Percentiles rank a stretch among this genome's conserved stretches.
These are phyloP conservation scores for Gobio occitaniae DNA, from an alignment of 2,797 vertebrate genomes.

Conservation along the genomic window DNA sequence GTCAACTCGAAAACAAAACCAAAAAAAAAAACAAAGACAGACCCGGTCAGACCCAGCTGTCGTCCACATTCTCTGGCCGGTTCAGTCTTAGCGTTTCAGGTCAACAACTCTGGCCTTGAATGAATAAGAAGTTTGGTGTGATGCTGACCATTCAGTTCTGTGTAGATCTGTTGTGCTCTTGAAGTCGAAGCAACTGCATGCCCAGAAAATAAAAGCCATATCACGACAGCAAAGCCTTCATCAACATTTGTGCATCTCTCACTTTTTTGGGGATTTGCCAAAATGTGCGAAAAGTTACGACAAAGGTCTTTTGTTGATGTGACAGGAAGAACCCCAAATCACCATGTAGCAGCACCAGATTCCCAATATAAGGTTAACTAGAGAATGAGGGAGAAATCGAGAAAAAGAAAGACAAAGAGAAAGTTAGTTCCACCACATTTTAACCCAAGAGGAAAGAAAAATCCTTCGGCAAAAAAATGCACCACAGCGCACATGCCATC, in stretches of 20 bases:
- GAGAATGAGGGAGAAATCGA: slow-evolving; percentile 68
- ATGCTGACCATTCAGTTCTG: slow-evolving; percentile 29
- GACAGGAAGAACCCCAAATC: slow-evolving; percentile 79
- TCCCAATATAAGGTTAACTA: slow-evolving; percentile 92
- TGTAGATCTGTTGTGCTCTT: slow-evolving; percentile 62
- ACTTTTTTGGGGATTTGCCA: slow-evolving; percentile 78
- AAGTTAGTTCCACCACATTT: slow-evolving; percentile 61
- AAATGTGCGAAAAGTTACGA: slow-evolving; percentile 59
- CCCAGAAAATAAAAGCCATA: slow-evolving; percentile 64
- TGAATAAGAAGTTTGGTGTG: slow-evolving; percentile 33
- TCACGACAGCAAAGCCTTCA: slow-evolving; percentile 77
- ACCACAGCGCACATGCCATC: slow-evolving; percentile 39
- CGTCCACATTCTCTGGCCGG: slow-evolving; percentile 30
- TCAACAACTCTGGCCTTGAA: slow-evolving; percentile 40
- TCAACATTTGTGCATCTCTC: slow-evolving; percentile 75
- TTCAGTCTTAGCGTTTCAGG: slow-evolving; percentile 28
- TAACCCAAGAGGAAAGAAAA: slow-evolving; percentile 41
- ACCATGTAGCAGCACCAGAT: slow-evolving; percentile 78
- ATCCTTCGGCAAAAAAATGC: neutral
- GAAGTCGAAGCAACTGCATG: slow-evolving; percentile 76
- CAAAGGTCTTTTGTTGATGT: slow-evolving; percentile 77
- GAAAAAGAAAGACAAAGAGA: slow-evolving; percentile 54
- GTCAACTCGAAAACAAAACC: neutral
- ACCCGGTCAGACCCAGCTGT: slow-evolving; percentile 4
- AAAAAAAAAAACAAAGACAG: no score